Base-by-base conservation (phyloP, 2,797 vertebrate species). In the Siniperca scherzeri region DNA sequence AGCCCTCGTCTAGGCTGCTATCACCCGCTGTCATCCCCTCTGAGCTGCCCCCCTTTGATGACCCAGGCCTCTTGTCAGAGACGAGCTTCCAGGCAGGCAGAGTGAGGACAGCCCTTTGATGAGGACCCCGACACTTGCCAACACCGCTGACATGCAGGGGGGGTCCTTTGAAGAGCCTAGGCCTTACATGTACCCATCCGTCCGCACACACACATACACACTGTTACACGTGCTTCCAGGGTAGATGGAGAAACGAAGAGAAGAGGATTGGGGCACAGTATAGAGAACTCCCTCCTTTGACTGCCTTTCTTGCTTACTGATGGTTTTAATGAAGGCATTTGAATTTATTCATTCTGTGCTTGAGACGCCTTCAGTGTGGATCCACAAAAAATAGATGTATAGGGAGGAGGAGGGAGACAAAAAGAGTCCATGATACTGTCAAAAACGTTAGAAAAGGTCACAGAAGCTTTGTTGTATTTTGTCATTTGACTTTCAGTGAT, bases 71-170 rank as follows among this genome's bases (percentile, higher is more conserved):
- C 93, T 90, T 91, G 91, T 92, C 91, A 91, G 89, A 87, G 84
- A 86, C 70, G 59, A 74, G 89, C 90, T 89, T 93, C 88, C 84
- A 94, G 90, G 90, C 92, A 84, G 87, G 87, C 93, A 92, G 85
- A 82, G 87, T 82, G 77, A 94, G 93, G 93, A 95, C 90, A 91
- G 80, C 78, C 82, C 92, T 95, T 95, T 96, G 95, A 95, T 94
- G 91, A 92, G 88, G 91, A 93, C 93, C 90, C 92, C 77, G 70
- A 84, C 90, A 92, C 89, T 92, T 92, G 87, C 89, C 91, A 86
- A 87, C 78, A 82, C 77, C 14, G 56, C 81, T 94, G 91, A 93
- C 93, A 91, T 78, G 88, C 77, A 75, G 80, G 69, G 77, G 81
- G 86, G 84, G 74, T 80, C 83, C 82, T 92, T 93, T 92, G 93